These are phyloP conservation scores for Nesidiocoris tenuis DNA, from an alignment of 2,888 invertebrate species.

Conservation along the genomic window DNA sequence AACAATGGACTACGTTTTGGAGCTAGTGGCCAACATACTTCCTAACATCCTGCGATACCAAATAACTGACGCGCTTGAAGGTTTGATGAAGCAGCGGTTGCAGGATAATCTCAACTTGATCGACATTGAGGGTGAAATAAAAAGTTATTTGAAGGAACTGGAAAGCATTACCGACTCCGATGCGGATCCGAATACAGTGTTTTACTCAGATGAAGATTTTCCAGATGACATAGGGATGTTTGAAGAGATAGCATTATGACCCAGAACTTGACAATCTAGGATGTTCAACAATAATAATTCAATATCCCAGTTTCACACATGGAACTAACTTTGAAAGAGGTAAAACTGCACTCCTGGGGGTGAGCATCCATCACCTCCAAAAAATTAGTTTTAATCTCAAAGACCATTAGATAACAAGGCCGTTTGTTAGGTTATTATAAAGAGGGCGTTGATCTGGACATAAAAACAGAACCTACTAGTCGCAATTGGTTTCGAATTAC, in stretches of 20 bases:
- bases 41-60: slow-evolving; percentile 84
- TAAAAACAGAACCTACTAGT: too few relatives aligned
- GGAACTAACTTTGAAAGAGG: too few relatives aligned
- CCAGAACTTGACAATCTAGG: too few relatives aligned
- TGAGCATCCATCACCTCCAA: too few relatives aligned
- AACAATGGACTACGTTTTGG: slow-evolving; percentile 79
- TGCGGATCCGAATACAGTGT: slow-evolving; percentile 37
- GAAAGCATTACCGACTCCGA: slow-evolving; percentile 58
- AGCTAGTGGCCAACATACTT: slow-evolving; percentile 75
- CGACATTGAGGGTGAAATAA: slow-evolving; percentile 72
- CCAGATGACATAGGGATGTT: slow-evolving; percentile 42
- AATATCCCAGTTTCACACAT: too few relatives aligned
- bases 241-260: slow-evolving; percentile 22
- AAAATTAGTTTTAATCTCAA: too few relatives aligned
- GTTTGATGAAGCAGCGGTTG: slow-evolving; percentile 70
- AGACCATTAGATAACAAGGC: too few relatives aligned
- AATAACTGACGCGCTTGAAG: slow-evolving; percentile 81
- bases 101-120: slow-evolving; percentile 70
- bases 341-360: too few relatives aligned
- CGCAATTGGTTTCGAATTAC: too few relatives aligned
- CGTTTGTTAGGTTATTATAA: too few relatives aligned
- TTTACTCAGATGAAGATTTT: slow-evolving; percentile 39
- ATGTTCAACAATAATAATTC: too few relatives aligned
- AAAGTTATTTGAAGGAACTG: slow-evolving; percentile 67
- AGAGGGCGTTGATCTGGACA: too few relatives aligned